Percentiles rank a stretch among this genome's conserved stretches.
These are phyloP conservation scores for Eumacrocentrus americanus DNA, from an alignment of 2,888 invertebrate genomes.

Conservation along the genomic window DNA sequence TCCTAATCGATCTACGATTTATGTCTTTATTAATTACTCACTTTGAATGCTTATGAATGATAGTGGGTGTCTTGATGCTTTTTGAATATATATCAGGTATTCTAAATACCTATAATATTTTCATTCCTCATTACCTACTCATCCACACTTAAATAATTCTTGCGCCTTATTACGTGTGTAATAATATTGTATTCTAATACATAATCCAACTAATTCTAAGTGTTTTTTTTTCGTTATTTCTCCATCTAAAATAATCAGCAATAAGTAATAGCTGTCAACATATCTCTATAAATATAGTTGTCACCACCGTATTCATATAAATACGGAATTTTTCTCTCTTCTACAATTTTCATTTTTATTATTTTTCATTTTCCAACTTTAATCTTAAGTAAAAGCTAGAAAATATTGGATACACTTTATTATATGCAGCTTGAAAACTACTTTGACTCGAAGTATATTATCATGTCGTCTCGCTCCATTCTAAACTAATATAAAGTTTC, in stretches of 20 bases:
- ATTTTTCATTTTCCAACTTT: slow-evolving; percentile 32
- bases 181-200: slow-evolving; percentile 45
- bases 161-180: slow-evolving; percentile 23
- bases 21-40: neutral
- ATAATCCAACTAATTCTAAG: slow-evolving; percentile 29
- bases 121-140: neutral
- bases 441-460: too few relatives aligned
- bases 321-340: slow-evolving; percentile 43
- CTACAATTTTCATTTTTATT: slow-evolving; percentile 24
- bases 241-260: slow-evolving; percentile 37
- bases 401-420: slow-evolving; percentile 51
- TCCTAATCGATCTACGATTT: neutral
- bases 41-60: neutral
- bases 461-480: neutral
- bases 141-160: neutral
- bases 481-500: neutral
- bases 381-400: slow-evolving; percentile 54
- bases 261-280: slow-evolving; percentile 44
- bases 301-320: slow-evolving; percentile 50
- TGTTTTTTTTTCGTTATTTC: slow-evolving; percentile 30
- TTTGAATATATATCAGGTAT: neutral
- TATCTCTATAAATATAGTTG: slow-evolving; percentile 60
- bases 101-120: neutral
- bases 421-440: too few relatives aligned
- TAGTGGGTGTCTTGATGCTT: neutral